Base-by-base conservation (phyloP, 1,140 invertebrate genomes). In the Apis cerana region DNA sequence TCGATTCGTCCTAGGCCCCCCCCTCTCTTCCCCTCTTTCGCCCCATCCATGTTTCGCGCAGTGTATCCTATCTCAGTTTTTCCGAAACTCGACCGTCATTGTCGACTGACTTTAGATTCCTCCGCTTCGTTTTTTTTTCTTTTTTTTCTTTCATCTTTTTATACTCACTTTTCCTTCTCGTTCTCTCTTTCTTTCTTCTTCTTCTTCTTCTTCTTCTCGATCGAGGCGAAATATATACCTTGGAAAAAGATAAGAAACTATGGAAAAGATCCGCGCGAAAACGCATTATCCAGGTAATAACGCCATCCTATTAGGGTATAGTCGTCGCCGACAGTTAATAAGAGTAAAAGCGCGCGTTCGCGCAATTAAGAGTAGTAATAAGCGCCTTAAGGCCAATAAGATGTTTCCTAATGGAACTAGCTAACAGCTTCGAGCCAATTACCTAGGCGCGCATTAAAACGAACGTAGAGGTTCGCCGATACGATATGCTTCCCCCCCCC, bases 331-430 rank as follows among this genome's bases (percentile, higher is more conserved):
- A 84, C 85, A 88, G 88, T 89, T 89, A 89, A 89, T 89, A 89
- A 89, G 85, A 86, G 86, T 89, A 89, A 89, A 87, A 89, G 88
- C 88, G 75, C 80, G 80, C 87, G 87, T 89, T 89, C 76, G 69
- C 52, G 85, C 88, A 89, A 89, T 89, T 89, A 89, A 85, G 83
- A 89, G 78, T 82, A 77, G 88, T 87, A 89, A 87, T 89, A 89
- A 89, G 88, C 88, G 82, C 88, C 88, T 89, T 89, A 87, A 85
- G 83, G 81, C 88, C 88, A 89, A 89, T 89, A 89, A 89, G 88
- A 89, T 89, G 88, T 89, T 88, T 85, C 85, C 88, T 89, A 89
- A 89, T 89, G 88, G 88, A 87, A 89, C 59, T 76, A 82, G 88
- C 85, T 89, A 89, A 87, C 88, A 82, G 67, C 78, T 74, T 80